Evolutionary conservation across 2,797 vertebrate species (phyloP), one percentile per base, ranked within the genome.

Genomic region (Pyrocephalus nanus): DNA sequence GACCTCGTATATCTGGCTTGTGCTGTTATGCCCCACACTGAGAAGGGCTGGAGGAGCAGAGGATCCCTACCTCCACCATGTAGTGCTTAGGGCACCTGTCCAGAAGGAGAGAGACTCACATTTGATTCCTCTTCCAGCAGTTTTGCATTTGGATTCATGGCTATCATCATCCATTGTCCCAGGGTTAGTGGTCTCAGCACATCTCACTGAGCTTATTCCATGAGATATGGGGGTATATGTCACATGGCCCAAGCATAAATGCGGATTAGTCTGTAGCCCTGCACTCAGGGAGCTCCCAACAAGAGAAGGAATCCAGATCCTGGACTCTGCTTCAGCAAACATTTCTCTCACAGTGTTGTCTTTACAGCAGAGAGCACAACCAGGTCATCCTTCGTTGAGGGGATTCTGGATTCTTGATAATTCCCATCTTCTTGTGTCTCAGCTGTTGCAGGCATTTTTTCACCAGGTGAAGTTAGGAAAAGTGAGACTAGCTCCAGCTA

Each of bases 171-270:
- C n/a, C 48, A 8, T 47, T 69, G 13, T 40, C 15, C 34, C 43
- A 50, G 38, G 6, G 5, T 58, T 62, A 45, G 60, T 23, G 25
- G 26, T 72, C 30, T 65, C 60, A 86, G 45, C 0, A 0, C 32
- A 34, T 83, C 40, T 60, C 18, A 4, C 21, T 34, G 45, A 67
- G 5, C 12, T 34, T 69, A 17, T 65, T 43, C 55, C 11, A 18
- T 36, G 54, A 78, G 8, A 40, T 1, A 1, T 34, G 22, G 15
- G 9, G 21, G 8, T 40, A 36, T 51, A 0, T 13, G 18, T 40
- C 36, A 42, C 29, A 61, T 22, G 48, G 5, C 5, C 64, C 1
- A 5, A 55, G 36, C 8, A 58, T 74, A 89, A 79, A 11, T 7
- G 4, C n/a, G 45, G 32, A 21, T 42, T 65, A 32, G 15, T 40